phyloP scores from a whole-genome alignment of 2,797 vertebrate species.

The Microchirus variegatus region DNA sequence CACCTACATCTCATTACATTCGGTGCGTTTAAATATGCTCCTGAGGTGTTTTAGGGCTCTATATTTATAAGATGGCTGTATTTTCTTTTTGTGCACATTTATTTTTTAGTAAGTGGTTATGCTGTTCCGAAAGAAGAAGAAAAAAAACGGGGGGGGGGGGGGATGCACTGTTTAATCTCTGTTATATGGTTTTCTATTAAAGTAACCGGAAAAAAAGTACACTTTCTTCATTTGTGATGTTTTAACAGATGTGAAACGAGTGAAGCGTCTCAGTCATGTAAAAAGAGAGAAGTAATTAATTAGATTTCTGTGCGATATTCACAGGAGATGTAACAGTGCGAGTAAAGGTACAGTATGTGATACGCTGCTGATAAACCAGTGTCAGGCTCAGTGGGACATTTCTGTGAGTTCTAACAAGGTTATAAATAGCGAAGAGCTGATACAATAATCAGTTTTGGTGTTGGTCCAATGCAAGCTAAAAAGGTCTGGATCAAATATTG shows the following conservation, averaged over 20 bases:
- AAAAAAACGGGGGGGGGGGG: too few species aligned
- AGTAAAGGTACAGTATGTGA: conserved; percentile 11
- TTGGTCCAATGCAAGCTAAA: too few species aligned
- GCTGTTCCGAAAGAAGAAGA: conserved; percentile 46
- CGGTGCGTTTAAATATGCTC: conserved; percentile 70
- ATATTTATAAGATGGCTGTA: conserved; percentile 72
- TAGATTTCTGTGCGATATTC: neutral
- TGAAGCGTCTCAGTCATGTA: neutral
- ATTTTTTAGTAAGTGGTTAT: conserved; percentile 58
- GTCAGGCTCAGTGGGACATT: conserved; percentile 1
- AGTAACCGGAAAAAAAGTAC: conserved; percentile 54
- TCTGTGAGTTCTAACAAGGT: too few species aligned
- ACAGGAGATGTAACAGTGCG: conserved; percentile 14
- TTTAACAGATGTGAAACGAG: neutral
- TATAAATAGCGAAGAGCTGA: too few species aligned
- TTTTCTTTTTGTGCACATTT: conserved; percentile 62
- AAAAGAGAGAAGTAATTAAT: too few species aligned
- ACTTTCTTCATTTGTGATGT: conserved; percentile 43
- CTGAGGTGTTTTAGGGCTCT: conserved; percentile 54
- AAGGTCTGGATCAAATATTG: too few species aligned
- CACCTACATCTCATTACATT: conserved; percentile 62
- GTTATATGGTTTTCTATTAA: conserved; percentile 82
- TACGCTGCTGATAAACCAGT: conserved; percentile 15
- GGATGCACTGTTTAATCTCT: conserved; percentile 66
- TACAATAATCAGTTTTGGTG: too few species aligned